Evolutionary conservation across 2,113 vertebrate genomes (phyloP), one percentile per base, ranked within the genome.

Genomic region (Paradisaea rubra): DNA sequence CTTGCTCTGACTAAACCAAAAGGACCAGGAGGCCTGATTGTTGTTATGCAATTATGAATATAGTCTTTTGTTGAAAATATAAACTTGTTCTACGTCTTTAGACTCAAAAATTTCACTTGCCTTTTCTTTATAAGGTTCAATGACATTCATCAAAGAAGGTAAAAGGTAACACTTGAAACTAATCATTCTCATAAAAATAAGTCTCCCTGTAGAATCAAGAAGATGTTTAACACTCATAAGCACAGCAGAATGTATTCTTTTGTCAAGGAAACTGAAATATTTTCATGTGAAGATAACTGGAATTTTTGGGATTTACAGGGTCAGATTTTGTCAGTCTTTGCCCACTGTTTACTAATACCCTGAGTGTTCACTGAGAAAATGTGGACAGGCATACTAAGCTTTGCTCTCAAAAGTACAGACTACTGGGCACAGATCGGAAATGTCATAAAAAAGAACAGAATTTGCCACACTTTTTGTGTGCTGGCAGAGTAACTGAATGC

Each of bases 381-480:
- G 7, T 56, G 6, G 2, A 78, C 16, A 50, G 4, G 28, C 5
- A 42, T 33, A 19, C 9, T 25, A 52, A 81, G 2, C 6, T 73
- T 59, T 71, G 4, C 5, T 70, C 8, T 52, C 23, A 61, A 37
- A 41, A n/a, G 63, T n/a, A 25, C 7, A 15, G 25, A 14, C n/a
- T 28, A 28, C 11, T 35, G 13, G 8, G 13, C 12, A 37, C 2
- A 22, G 13, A 69, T 53, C 7, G 81, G 45, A 69, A 73, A 16
- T 61, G 60, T 69, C 25, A 22, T 35, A 22, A 10, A 6, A 73
- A 61, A 14, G 3, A 61, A 13, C 2, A 53, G 25, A 71, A 47
- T 49, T 49, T 24, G 6, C 2, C 20, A 57, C 2, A 20, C 0
- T 0, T 81, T 66, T 86, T 45, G 1, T 33, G 7, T 28, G 9